Evolutionary conservation across 2,888 invertebrate genomes (phyloP).

Genomic region (Lasioglossum malachurum): DNA sequence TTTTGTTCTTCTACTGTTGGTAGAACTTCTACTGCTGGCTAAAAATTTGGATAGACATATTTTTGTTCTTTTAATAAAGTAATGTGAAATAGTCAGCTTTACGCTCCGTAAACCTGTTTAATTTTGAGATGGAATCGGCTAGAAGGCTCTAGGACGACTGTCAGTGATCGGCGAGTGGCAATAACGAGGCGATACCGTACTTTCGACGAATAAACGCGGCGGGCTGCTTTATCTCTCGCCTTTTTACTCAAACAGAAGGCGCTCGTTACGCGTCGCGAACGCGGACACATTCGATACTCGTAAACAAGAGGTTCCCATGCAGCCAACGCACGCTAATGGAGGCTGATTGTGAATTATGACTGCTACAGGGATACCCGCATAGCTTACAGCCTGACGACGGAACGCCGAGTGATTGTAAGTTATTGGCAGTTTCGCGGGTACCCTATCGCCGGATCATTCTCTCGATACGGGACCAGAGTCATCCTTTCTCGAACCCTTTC

Average conservation of each 20-base stretch:
- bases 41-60: too few species aligned
- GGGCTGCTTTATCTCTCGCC: background rate
- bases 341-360: slow-evolving; percentile 57
- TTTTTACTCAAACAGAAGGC: background rate
- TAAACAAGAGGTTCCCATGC: slow-evolving; percentile 52
- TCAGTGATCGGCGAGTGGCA: background rate
- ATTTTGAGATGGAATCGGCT: background rate
- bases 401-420: slow-evolving; percentile 55
- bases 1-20: background rate
- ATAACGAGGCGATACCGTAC: background rate
- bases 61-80: too few species aligned
- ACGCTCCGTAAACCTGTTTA: too few species aligned
- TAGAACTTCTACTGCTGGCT: background rate
- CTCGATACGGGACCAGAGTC: background rate
- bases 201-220: background rate
- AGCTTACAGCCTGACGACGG: slow-evolving; percentile 44
- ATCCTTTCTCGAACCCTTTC: background rate
- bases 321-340: slow-evolving; percentile 41
- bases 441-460: background rate
- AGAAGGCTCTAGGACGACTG: background rate
- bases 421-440: slow-evolving; percentile 51
- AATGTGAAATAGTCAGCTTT: too few species aligned
- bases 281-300: slow-evolving; percentile 21
- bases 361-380: slow-evolving; percentile 41
- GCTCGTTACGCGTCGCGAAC: slow-evolving; percentile 8